Conservation (phyloP, 2,113 vertebrate species). For the Dunckerocampus dactyliophorus region DNA sequence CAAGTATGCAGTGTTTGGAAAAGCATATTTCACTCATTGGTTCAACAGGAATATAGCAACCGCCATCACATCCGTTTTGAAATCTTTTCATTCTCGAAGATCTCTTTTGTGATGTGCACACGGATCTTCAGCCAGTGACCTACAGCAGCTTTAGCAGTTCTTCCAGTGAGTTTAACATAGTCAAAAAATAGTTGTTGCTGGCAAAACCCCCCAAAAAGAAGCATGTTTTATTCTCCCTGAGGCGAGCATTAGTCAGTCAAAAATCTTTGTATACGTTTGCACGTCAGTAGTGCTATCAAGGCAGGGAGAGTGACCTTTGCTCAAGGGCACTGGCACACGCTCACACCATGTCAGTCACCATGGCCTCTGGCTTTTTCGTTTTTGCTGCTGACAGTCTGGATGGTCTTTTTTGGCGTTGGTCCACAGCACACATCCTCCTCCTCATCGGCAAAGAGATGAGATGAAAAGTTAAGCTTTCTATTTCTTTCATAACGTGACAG, state of each 20-base stretch:
- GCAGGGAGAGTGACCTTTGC: neutral
- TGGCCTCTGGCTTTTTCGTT: slow-evolving; percentile 3
- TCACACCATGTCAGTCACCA: slow-evolving; percentile 8
- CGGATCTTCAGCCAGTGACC: no score
- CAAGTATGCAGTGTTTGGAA: no score
- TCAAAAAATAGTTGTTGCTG: no score
- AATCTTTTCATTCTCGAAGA: no score
- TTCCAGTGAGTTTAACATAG: no score
- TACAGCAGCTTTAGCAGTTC: no score
- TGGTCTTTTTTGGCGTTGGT: slow-evolving; percentile 7
- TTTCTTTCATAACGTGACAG: neutral
- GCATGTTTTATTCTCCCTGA: neutral
- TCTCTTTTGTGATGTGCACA: no score
- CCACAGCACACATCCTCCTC: slow-evolving; percentile 3
- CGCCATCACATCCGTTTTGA: no score
- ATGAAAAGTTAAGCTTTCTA: neutral
- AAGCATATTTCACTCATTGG: no score
- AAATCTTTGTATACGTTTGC: slow-evolving; percentile 1
- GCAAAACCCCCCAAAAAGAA: no score
- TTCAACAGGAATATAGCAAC: no score
- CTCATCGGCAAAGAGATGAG: neutral
- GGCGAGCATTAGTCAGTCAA: neutral
- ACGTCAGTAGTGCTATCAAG: neutral
- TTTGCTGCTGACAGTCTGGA: neutral
- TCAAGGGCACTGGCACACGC: slow-evolving; percentile 11